Evolutionary conservation across 53 echinoderm and acorn worm species (phyloP).

Genomic region (Arbacia lixula): DNA sequence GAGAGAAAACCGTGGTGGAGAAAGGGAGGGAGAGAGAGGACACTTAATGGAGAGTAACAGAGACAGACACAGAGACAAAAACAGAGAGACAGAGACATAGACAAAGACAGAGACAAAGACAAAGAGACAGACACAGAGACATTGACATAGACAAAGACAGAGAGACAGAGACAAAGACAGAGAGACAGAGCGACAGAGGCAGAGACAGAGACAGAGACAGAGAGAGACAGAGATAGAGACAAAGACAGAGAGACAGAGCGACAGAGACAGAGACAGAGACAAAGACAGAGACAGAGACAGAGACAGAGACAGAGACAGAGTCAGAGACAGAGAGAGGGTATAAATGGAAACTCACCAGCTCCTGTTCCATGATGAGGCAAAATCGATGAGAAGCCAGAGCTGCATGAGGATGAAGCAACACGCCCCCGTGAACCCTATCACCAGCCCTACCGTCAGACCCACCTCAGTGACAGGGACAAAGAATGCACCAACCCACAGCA

Average conservation of each 20-base stretch:
- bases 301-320: too few species aligned
- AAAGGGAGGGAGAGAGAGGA: constrained; percentile 8
- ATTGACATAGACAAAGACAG: too few species aligned
- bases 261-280: neutral
- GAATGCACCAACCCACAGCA: constrained; percentile 78
- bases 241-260: too few species aligned
- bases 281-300: neutral
- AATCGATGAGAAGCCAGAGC: constrained; percentile 90
- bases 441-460: constrained; percentile 63
- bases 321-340: neutral
- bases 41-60: too few species aligned
- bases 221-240: neutral
- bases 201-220: too few species aligned
- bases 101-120: too few species aligned
- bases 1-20: neutral
- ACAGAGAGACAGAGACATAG: too few species aligned
- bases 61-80: neutral
- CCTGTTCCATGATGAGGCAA: constrained; percentile 84
- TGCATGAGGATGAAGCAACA: constrained; percentile 87
- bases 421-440: constrained; percentile 82
- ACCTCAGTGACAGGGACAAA: constrained; percentile 72
- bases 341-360: constrained; percentile 67
- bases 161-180: too few species aligned
- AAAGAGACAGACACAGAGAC: constrained; percentile 7
- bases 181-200: neutral